Base-by-base conservation (phyloP, 2,797 vertebrate genomes). In the Poliocrania exsul region DNA sequence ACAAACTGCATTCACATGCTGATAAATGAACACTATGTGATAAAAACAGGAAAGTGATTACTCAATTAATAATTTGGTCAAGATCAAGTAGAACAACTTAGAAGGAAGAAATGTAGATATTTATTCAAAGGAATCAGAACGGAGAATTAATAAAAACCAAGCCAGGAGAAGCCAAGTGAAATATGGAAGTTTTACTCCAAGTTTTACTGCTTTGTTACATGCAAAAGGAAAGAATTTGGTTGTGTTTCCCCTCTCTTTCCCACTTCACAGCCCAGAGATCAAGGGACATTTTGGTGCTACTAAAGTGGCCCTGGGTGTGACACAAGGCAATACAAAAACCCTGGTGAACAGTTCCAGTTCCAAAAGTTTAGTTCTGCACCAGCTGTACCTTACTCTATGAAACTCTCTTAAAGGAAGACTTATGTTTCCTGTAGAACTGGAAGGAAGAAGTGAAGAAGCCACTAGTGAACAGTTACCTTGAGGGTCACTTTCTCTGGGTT, bases 401-500 rank as follows among this genome's bases (percentile, higher is more conserved):
- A 65, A 44, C 15, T 9, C 26, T 70, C 51, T 57, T 29, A 64
- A 67, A 81, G 26, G 20, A 74, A 87, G 37, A 26, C 33, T 47
- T n/a, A 26, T 1, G 14, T 24, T 71, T 50, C 56, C 40, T n/a
- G 50, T 4, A 17, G 33, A 82, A 82, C 13, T 11, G 13, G 23
- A 12, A n/a, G 82, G 61, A 71, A 56, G 20, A 72, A 71, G 61
- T 25, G 17, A 5, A 60, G 42, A 87, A 73, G 33, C 16, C 4
- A 44, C 23, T 13, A 86, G 29, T 3, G 64, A 25, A 51, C 24
- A 47, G 8, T 97, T 98, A 98, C 98, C 97, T 98, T 97, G 93
- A 96, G 92, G 88, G 84, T 96, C 96, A 91, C 46, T 96, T 81
- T 98, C 98, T 89, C 38, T 91, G 8, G 78, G 58, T 58, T 97